Percentiles rank a stretch among this genome's conserved stretches.
Conservation (phyloP, 2,888 invertebrate genomes). For the Apantesis nais region DNA sequence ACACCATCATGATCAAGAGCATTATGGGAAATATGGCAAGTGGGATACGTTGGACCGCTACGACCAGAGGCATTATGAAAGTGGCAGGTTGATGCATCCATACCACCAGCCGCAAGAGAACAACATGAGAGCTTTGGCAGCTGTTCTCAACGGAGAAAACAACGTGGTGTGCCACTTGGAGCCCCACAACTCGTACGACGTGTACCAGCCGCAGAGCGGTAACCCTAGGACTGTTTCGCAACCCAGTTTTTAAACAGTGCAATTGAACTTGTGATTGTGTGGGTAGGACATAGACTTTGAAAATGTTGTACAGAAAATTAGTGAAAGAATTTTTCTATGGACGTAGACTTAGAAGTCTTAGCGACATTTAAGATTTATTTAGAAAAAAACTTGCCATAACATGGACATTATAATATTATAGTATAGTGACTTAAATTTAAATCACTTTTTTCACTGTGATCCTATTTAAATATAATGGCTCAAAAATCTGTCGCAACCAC, state of each 20-base stretch:
- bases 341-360: constrained; percentile 74
- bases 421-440: constrained; percentile 76
- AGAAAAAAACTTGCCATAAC: constrained; percentile 82
- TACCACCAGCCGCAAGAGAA: constrained; percentile 84
- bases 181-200: constrained; percentile 87
- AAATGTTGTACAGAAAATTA: constrained; percentile 72
- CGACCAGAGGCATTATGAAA: constrained; percentile 80
- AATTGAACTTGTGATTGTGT: constrained; percentile 46
- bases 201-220: constrained; percentile 76
- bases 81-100: constrained; percentile 82
- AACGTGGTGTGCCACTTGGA: constrained; percentile 95
- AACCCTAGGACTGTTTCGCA: constrained; percentile 82
- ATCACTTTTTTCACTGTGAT: constrained; percentile 86
- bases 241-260: constrained; percentile 78
- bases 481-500: constrained; percentile 78
- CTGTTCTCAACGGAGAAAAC: constrained; percentile 93
- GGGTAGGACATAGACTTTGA: constrained; percentile 25
- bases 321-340: constrained; percentile 80
- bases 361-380: constrained; percentile 78
- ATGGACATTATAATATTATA: constrained; percentile 78
- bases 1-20: constrained; percentile 78
- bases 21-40: constrained; percentile 80
- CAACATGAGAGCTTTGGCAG: constrained; percentile 88
- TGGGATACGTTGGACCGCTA: constrained; percentile 84
- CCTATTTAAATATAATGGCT: constrained; percentile 83